Conservation (phyloP, 1,140 invertebrate genomes). For the Megalopta genalis region DNA sequence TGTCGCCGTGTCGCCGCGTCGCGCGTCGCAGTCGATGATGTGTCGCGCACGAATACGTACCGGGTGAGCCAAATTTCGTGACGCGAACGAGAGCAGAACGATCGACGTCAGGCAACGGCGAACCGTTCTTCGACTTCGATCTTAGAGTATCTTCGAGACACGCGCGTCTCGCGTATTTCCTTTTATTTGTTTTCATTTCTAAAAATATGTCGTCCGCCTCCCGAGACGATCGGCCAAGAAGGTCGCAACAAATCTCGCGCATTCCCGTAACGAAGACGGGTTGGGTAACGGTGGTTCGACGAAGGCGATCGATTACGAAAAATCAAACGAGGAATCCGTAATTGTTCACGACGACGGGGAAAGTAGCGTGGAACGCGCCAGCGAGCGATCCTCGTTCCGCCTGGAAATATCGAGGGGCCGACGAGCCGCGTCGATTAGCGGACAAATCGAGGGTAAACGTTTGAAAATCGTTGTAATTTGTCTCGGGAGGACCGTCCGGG, state of each 20-base stretch:
- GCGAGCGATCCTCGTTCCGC: not conserved
- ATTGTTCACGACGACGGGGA: conserved; percentile 2
- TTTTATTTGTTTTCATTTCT: too few species aligned
- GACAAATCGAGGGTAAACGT: conserved; percentile 31
- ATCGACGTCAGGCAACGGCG: too few species aligned
- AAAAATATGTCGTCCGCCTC: too few species aligned
- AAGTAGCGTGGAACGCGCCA: not conserved
- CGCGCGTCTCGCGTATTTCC: too few species aligned
- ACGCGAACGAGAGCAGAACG: not conserved
- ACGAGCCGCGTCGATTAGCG: conserved; percentile 50
- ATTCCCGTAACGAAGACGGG: too few species aligned
- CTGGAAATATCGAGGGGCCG: not conserved
- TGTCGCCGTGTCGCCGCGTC: too few species aligned
- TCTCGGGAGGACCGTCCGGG: conserved; percentile 1
- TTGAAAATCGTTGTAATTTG: conserved; percentile 37
- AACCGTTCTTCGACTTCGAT: too few species aligned
- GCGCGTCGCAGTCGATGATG: not conserved
- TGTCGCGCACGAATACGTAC: too few species aligned
- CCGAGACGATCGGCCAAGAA: too few species aligned
- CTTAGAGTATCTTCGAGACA: too few species aligned
- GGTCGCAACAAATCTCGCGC: too few species aligned
- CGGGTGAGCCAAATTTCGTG: not conserved
- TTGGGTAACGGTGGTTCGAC: not conserved
- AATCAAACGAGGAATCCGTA: not conserved
- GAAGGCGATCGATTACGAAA: not conserved